Percentiles rank a stretch among this genome's conserved stretches.
Evolutionary conservation across 2,888 invertebrate genomes (phyloP).

Genomic region (Diloba caeruleocephala): DNA sequence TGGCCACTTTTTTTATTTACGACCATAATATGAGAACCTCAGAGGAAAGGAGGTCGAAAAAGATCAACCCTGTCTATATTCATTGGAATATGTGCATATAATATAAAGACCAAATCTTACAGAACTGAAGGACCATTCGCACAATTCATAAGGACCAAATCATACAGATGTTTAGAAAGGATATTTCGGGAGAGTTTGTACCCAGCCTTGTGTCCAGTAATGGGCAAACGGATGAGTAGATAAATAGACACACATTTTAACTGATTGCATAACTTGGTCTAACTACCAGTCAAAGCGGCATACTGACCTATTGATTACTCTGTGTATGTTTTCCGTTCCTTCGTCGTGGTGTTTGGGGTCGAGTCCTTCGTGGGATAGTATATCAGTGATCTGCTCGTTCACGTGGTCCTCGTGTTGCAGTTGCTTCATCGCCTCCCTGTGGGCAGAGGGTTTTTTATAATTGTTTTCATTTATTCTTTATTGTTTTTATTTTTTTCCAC

Average conservation of each 20-base stretch:
- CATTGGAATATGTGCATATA: too few species aligned
- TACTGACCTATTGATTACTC: conserved; percentile 90
- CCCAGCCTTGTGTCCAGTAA: too few species aligned
- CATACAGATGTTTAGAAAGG: not conserved
- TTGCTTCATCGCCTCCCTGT: conserved; percentile 83
- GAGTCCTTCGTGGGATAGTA: conserved; percentile 74
- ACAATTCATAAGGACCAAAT: not conserved
- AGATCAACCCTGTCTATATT: too few species aligned
- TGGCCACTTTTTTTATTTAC: too few species aligned
- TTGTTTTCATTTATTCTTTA: too few species aligned
- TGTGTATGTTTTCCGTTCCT: conserved; percentile 89
- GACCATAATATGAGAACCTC: too few species aligned
- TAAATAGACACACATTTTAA: conserved; percentile 11
- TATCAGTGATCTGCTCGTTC: conserved; percentile 76
- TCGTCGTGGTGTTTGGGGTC: conserved; percentile 71
- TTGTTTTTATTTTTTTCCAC: too few species aligned
- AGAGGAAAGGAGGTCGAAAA: too few species aligned
- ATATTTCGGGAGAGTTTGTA: too few species aligned
- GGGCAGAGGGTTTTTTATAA: not conserved
- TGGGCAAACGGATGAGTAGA: too few species aligned
- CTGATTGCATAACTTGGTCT: conserved; percentile 21
- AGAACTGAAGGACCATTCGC: too few species aligned
- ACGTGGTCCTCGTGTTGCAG: conserved; percentile 81
- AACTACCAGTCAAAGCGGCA: not conserved
- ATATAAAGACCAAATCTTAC: too few species aligned